Base-by-base conservation (phyloP, 2,888 invertebrate species). In the Phlogophora meticulosa region DNA sequence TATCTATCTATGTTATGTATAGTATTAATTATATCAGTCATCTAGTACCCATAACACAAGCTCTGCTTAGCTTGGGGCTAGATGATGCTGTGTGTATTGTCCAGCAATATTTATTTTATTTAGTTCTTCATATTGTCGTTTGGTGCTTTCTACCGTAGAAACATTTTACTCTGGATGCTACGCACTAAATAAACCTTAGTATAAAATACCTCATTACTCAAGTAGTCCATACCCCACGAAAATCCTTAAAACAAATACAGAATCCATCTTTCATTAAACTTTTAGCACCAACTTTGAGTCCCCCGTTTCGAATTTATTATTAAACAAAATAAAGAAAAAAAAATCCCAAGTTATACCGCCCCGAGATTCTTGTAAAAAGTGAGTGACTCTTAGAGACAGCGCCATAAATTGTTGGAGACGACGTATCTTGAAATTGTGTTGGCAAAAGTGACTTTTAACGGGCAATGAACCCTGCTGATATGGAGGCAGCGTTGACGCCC, bases 371-470 rank as follows among this genome's bases (percentile, higher is more conserved):
- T 81, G 69, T 83, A 82, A 87, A 83, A 84, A 82, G 79, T 80
- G 83, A 85, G 78, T 81, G 85, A 84, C 76, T 85, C 77, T 76
- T 78, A 68, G 69, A 81, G 83, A 83, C 79, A 72, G 64, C 60
- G 72, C 71, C 69, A 83, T 82, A 83, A 83, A 82, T 82, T 81
- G 71, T 68, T 49, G 59, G 55, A 73, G 66, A 63, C 76, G 71
- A 78, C 81, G 83, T 85, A 83, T 87, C 89, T 85, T 83, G 81
- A 85, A 88, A 89, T 89, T 87, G 87, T 85, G 87, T 86, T 84
- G 77, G 83, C 60, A 80, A 88, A 89, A 92, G 91, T 91, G 91
- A 92, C 91, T 92, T 88, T 84, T 85, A 85, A 82, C 85, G 90
- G 89, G 72, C 91, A 87, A 87, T 85, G 91, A 91, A 88, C 90